Conservation (phyloP, 2,113 vertebrate genomes). For the Gavialis gangeticus region DNA sequence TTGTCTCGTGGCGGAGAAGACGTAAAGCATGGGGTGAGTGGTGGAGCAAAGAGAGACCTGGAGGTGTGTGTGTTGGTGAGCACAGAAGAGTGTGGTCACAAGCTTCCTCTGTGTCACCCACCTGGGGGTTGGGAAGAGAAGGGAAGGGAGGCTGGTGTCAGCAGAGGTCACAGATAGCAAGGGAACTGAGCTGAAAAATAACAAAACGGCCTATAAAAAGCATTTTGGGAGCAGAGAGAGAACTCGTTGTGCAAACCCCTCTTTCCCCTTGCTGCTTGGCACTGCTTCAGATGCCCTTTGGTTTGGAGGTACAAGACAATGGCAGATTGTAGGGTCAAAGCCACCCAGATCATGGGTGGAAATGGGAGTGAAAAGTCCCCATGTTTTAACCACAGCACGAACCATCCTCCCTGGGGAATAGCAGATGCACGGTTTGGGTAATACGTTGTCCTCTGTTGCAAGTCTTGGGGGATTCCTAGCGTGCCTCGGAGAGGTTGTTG, state of each 20-base stretch:
- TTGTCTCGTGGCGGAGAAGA: background rate
- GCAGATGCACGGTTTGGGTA: background rate
- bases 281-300: background rate
- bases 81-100: too few relatives aligned
- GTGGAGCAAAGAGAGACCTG: background rate
- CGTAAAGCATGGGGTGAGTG: background rate
- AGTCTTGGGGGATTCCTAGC: too few relatives aligned
- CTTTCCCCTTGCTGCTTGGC: background rate
- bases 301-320: background rate
- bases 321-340: background rate
- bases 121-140: background rate
- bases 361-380: background rate
- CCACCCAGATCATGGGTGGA: background rate
- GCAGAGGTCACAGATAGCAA: background rate
- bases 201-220: background rate
- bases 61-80: fast-evolving
- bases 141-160: background rate
- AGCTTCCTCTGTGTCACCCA: too few relatives aligned
- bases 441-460: background rate
- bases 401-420: background rate
- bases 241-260: background rate
- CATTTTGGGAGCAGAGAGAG: background rate
- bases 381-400: background rate
- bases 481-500: too few relatives aligned
- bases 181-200: background rate